phyloP scores from a whole-genome alignment of 2,113 vertebrate genomes.

The Anthoscopus minutus region DNA sequence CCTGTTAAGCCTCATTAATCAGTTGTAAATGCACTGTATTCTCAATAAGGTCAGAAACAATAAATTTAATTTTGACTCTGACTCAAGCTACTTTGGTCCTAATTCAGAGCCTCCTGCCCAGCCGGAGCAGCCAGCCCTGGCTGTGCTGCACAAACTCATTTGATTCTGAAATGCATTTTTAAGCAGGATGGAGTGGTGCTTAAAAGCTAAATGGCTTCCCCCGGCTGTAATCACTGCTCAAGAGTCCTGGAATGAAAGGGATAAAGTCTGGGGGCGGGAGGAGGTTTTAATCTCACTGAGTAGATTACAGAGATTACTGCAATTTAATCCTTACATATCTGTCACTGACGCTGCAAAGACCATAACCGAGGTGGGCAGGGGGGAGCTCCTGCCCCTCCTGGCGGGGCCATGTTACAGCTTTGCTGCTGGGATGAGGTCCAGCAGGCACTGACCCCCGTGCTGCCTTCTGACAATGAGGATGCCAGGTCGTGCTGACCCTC shows the following conservation, averaged over 20 bases:
- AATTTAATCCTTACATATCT: slow-evolving; percentile 65
- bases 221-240: slow-evolving; percentile 60
- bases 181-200: slow-evolving; percentile 27
- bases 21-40: slow-evolving; percentile 28
- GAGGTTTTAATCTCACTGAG: slow-evolving; percentile 65
- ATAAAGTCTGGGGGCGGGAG: slow-evolving; percentile 7
- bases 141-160: slow-evolving; percentile 22
- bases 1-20: slow-evolving; percentile 34
- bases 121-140: not conserved
- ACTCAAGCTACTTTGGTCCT: slow-evolving; percentile 40
- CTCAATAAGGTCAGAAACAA: slow-evolving; percentile 41
- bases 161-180: slow-evolving; percentile 47
- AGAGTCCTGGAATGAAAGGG: slow-evolving; percentile 54
- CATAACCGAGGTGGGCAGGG: slow-evolving; percentile 4
- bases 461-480: not conserved
- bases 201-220: slow-evolving; percentile 50
- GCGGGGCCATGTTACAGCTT: accelerated
- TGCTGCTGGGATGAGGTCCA: accelerated
- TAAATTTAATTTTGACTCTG: slow-evolving; percentile 49
- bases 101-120: slow-evolving; percentile 5
- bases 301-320: slow-evolving; percentile 69
- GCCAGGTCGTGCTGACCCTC: accelerated
- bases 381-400: not conserved
- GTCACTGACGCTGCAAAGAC: slow-evolving; percentile 68
- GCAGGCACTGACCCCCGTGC: accelerated